Evolutionary conservation across 2,797 vertebrate species (phyloP), one percentile per base, ranked within the genome.

Genomic region (Atherinosoma microstoma): DNA sequence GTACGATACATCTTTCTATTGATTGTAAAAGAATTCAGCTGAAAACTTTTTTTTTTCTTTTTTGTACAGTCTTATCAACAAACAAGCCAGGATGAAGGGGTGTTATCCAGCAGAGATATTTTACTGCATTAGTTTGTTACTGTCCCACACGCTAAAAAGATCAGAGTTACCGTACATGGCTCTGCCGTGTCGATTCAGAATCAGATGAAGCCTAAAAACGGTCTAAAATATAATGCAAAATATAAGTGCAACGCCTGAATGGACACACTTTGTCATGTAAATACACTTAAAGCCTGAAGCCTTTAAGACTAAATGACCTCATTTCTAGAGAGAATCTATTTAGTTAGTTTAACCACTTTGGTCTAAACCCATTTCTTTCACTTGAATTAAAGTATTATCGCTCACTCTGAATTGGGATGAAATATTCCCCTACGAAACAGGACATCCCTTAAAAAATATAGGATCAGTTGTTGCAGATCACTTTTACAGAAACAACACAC

Each of bases 191-290:
- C 47, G 60, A 27, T 29, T 60, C 40, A 22, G 2, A 22, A 75
- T 61, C 64, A 73, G 54, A 47, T 32, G 30, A 32, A 32, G 24
- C 24, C 38, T 1, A 3, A 40, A 40, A 40, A 40, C 11, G 38
- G 38, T 11, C 38, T 12, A 42, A 15, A 42, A 64, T 22, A 38
- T 29, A n/a, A 74, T 1, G 7, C 3, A 35, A 29, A 49, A 7
- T 74, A 76, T 42, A 61, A 53, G 51, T 47, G 38, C 35, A 64
- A 62, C 76, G 73, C 67, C 40, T 73, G 60, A 35, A 81, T 16
- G 38, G 2, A 8, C 34, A 40, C 68, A 56, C 58, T 10, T 56
- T 68, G 58, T 64, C 20, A 12, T 58, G 51, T 57, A 76, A 86
- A 79, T 67, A 67, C 0, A 7, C 63, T 20, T 74, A 38, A 64